These are phyloP conservation scores for Tenthredo scrophulariae DNA, from an alignment of 2,888 invertebrate species.

Conservation along the genomic window DNA sequence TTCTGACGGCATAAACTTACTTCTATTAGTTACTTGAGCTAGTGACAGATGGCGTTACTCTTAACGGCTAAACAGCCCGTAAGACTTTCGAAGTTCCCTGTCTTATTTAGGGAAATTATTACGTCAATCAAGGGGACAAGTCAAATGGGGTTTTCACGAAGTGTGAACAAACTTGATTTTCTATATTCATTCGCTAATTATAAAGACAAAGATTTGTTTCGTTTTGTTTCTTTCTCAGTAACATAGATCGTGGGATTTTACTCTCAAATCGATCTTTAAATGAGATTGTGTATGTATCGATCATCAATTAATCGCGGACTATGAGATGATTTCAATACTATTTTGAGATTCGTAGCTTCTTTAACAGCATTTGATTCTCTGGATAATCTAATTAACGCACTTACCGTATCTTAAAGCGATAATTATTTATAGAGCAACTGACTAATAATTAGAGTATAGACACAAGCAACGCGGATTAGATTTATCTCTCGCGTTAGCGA, in stretches of 20 bases:
- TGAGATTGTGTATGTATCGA: neutral
- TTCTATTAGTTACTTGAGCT: neutral
- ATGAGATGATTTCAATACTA: neutral
- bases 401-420: neutral
- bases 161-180: neutral
- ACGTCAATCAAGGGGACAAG: neutral
- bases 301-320: neutral
- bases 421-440: neutral
- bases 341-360: neutral
- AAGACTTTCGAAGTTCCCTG: neutral
- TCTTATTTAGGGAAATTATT: neutral
- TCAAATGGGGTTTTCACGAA: neutral
- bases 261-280: neutral
- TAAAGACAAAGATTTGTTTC: neutral
- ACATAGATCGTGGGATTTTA: neutral
- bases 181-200: neutral
- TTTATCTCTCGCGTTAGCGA: neutral
- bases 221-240: neutral
- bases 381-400: slow-evolving; percentile 3
- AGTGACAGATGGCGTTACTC: slow-evolving; percentile 17
- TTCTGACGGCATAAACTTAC: neutral
- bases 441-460: neutral
- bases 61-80: neutral
- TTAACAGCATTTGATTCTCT: neutral
- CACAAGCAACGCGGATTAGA: neutral